Evolutionary conservation across 2,888 invertebrate genomes (phyloP), one percentile per base, ranked within the genome.

Genomic region (Acanthosoma haemorrhoidale): DNA sequence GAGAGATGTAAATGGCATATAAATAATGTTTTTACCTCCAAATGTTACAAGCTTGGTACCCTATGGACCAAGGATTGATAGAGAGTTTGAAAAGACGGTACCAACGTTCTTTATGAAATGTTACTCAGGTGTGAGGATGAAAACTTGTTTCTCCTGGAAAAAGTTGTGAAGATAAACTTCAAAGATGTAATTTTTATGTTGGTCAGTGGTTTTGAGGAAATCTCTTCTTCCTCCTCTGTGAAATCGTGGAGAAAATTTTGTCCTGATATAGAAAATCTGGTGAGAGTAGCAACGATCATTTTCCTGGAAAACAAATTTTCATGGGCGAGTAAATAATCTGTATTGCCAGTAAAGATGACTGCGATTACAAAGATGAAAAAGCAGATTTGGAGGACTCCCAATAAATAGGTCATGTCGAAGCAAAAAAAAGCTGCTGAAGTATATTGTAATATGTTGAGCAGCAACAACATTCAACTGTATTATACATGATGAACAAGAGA

Each of bases 61-160:
- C 74, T 31, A 75, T 75, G 74, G 75, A 75, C 70, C 75, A 76
- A 69, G 75, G 74, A 25, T 73, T 75, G 18, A 31, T 76, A 13
- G 73, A 76, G 68, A 70, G 71, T 15, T 68, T 75, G 5, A 75
- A 76, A 72, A 71, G 76, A 60, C 73, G 72, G 70, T 76, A 75
- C 69, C 64, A 73, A 70, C 57, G 71, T 73, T 8, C 60, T 75
- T 18, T 60, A 36, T 8, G 70, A 68, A 13, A 57, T 74, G 58
- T 66, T 66, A 9, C 3, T 21, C 11, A 21, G 13, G 29, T 3
- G 13, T 6, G 66, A 39, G 21, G 32, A 25, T 64, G 66, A 29
- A 2, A 21, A 66, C 8, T 5, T 25, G 3, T 2, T 2, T 39
- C 32, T 66, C 18, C 4, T 74, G 16, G 64, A 68, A 31, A 67